Evolutionary conservation across 2,113 vertebrate genomes (phyloP).

Genomic region (Dicentrarchus labrax): DNA sequence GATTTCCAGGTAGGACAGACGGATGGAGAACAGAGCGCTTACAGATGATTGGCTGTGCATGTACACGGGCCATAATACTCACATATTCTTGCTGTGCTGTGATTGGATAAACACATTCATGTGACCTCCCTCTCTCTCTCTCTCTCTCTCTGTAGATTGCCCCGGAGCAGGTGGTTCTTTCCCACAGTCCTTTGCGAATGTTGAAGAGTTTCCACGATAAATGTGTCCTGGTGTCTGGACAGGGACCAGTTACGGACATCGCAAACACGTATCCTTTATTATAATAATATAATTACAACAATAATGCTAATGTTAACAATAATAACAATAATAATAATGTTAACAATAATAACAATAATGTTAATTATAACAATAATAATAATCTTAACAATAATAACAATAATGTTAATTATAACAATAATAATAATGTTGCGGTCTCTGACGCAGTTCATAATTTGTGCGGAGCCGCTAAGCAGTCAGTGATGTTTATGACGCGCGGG

Average conservation of each 20-base stretch:
- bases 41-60: not conserved
- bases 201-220: conserved; percentile 90
- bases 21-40: not conserved
- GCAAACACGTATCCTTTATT: conserved; percentile 90
- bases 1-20: conserved; percentile 79
- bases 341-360: no score
- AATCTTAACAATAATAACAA: no score
- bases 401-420: no score
- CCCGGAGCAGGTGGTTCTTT: conserved; percentile 91
- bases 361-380: no score
- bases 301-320: no score
- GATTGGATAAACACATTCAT: not conserved
- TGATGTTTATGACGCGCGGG: no score
- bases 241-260: conserved; percentile 90
- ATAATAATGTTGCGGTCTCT: no score
- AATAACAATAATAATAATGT: no score
- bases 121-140: not conserved
- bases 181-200: conserved; percentile 90
- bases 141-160: conserved; percentile 81
- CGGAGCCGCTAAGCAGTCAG: no score
- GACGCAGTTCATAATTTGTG: no score
- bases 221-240: conserved; percentile 90
- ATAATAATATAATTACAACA: no score
- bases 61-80: no score
- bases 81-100: not conserved